Conservation (phyloP, 2,797 vertebrate species). For the Sarcophilus harrisii region DNA sequence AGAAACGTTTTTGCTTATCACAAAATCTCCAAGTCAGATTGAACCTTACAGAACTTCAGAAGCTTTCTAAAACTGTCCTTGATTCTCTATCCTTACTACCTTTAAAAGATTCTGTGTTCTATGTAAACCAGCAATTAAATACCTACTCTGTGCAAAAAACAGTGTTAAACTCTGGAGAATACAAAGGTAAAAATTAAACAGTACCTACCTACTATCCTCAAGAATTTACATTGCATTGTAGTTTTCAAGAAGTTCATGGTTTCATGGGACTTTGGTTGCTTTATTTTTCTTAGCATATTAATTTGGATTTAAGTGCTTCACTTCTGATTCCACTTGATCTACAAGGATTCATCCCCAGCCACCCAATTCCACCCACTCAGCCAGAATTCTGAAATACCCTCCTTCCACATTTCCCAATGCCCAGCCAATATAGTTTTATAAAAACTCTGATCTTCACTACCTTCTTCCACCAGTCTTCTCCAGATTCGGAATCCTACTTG, state of each 20-base stretch:
- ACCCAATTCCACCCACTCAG: background rate
- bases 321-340: background rate
- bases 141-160: background rate
- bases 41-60: background rate
- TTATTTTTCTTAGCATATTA: background rate
- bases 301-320: background rate
- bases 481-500: background rate
- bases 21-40: background rate
- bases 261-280: background rate
- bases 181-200: background rate
- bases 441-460: background rate
- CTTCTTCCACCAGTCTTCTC: background rate
- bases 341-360: background rate
- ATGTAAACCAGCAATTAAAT: background rate
- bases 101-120: background rate
- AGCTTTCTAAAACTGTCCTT: background rate
- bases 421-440: fast-evolving
- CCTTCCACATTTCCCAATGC: background rate
- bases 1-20: background rate
- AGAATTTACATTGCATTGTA: background rate
- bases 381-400: background rate
- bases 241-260: background rate
- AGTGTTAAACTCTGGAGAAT: background rate
- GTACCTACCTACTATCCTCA: background rate
- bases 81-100: background rate